A percentile compares a stretch with the other conserved stretches of the same genome.
Conservation (phyloP, 1,140 invertebrate species). For the Leptinotarsa texana region DNA sequence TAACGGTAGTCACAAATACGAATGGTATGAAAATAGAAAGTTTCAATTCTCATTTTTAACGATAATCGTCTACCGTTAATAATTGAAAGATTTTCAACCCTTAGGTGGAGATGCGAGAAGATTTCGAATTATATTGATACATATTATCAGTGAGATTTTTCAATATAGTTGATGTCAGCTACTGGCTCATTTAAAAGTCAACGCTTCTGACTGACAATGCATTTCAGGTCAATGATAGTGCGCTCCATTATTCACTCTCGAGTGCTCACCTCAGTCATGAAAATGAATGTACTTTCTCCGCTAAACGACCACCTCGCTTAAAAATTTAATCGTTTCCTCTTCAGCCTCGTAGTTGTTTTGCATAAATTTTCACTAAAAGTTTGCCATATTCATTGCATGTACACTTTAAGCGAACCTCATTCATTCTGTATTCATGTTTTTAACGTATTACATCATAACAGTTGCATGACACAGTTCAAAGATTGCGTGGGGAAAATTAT, state of each 20-base stretch:
- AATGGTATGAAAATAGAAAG: no score
- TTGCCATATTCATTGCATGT: slow-evolving; percentile 1
- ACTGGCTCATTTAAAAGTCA: neutral
- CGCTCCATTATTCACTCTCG: neutral
- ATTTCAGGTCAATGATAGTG: neutral
- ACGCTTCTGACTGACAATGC: no score
- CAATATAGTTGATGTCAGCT: neutral
- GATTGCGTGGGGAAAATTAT: neutral
- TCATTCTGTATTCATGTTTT: neutral
- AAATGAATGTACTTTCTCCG: neutral
- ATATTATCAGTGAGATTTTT: no score
- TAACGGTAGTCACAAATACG: no score
- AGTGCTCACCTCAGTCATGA: neutral
- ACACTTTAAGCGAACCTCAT: neutral
- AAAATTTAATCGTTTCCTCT: slow-evolving; percentile 1
- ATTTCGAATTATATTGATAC: no score
- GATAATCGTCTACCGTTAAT: no score
- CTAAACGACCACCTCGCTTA: neutral
- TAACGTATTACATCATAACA: slow-evolving; percentile 1
- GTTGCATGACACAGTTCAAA: neutral
- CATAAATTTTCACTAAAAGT: slow-evolving; percentile 8
- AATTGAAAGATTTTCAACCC: no score
- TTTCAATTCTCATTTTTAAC: no score
- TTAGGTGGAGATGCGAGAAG: no score
- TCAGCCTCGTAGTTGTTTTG: neutral